Percentiles rank a stretch among this genome's conserved stretches.
Evolutionary conservation across 1,140 invertebrate species (phyloP).

Genomic region (Nylanderia fulva): DNA sequence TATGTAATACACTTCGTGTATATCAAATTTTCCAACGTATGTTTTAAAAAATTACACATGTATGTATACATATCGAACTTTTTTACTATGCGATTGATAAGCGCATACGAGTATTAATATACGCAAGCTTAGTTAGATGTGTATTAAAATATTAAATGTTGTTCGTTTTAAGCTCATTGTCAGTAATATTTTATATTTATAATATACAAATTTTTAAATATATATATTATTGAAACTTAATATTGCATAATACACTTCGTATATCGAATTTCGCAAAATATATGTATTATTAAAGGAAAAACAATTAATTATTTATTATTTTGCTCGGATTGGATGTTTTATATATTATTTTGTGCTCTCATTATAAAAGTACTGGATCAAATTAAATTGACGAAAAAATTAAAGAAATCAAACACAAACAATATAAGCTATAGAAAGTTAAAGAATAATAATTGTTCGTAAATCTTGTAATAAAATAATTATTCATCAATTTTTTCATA

Average conservation of each 20-base stretch:
- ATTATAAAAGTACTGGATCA: neutral
- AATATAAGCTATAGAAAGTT: neutral
- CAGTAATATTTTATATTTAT: neutral
- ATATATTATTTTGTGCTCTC: too few relatives aligned
- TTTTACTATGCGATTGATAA: neutral
- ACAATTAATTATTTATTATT: neutral
- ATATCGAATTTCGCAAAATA: neutral
- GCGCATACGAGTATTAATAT: slow-evolving; percentile 24
- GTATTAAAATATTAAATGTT: neutral
- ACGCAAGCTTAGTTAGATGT: neutral
- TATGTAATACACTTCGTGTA: neutral
- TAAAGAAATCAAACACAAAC: neutral
- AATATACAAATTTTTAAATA: neutral
- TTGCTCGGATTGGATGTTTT: neutral
- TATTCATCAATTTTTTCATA: neutral
- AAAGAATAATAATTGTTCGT: slow-evolving; percentile 16
- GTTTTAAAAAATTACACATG: slow-evolving; percentile 6
- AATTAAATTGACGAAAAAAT: slow-evolving; percentile 3
- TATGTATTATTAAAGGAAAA: neutral
- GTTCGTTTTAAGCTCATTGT: neutral
- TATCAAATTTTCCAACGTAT: slow-evolving; percentile 5
- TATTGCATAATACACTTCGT: neutral
- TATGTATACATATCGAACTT: neutral
- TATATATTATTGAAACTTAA: neutral
- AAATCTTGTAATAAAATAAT: neutral